A percentile compares a stretch with the other conserved stretches of the same genome.
Conservation (phyloP, 2,888 invertebrate genomes). For the Rhopalosiphum nymphaeae region DNA sequence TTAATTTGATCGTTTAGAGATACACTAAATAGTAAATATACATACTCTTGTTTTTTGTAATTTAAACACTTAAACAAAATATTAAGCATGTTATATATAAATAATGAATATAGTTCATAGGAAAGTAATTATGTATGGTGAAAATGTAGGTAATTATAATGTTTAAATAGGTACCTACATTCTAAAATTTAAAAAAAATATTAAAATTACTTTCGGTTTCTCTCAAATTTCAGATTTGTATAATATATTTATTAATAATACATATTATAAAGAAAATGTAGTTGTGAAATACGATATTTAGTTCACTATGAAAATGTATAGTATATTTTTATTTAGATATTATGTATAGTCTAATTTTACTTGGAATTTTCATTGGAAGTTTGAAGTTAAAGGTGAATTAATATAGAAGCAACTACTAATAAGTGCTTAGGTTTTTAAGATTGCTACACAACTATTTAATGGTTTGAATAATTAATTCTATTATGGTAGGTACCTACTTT, state of each 20-base stretch:
- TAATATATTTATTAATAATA: neutral
- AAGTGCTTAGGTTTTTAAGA: neutral
- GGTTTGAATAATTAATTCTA: neutral
- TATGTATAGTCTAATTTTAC: too few species aligned
- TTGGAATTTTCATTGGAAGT: neutral
- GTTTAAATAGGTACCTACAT: neutral
- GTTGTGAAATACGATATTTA: neutral
- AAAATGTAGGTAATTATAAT: neutral
- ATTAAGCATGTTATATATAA: neutral
- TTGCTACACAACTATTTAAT: neutral
- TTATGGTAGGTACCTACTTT: neutral
- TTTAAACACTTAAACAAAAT: neutral
- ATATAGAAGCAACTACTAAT: neutral
- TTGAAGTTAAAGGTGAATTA: neutral
- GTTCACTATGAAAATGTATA: neutral
- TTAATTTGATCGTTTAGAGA: neutral
- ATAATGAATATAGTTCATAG: neutral
- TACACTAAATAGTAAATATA: neutral
- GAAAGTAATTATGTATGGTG: neutral
- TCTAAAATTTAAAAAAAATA: neutral
- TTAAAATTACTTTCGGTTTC: neutral
- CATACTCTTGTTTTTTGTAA: neutral
- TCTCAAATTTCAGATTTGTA: neutral
- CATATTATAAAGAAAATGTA: neutral
- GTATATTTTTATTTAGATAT: too few species aligned